Percentiles rank a stretch among this genome's conserved stretches.
Evolutionary conservation across 2,113 vertebrate species (phyloP).

Genomic region (Odobenus rosmarus): DNA sequence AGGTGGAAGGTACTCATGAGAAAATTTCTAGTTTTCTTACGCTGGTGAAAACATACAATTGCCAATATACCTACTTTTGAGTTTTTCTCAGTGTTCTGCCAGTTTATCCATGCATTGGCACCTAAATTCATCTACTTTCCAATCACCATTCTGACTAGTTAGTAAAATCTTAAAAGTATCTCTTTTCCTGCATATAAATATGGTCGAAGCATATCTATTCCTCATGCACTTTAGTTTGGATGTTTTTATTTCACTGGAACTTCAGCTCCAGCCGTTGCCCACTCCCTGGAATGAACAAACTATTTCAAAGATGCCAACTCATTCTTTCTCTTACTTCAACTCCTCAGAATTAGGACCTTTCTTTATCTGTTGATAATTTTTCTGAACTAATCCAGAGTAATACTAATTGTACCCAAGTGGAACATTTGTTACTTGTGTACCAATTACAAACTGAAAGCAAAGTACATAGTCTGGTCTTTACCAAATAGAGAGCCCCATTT

Average conservation of each 20-base stretch:
- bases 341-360: not conserved
- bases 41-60: not conserved
- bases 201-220: not conserved
- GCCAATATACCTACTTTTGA: not conserved
- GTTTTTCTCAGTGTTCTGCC: not conserved
- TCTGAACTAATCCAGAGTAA: not conserved
- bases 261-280: not conserved
- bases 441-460: slow-evolving; percentile 19
- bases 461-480: not conserved
- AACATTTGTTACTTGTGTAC: slow-evolving; percentile 36
- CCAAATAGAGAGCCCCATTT: slow-evolving; percentile 14
- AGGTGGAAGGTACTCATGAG: not conserved
- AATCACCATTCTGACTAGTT: not conserved
- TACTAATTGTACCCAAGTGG: not conserved
- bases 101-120: not conserved
- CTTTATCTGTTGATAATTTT: not conserved
- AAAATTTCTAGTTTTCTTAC: slow-evolving; percentile 13
- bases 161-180: not conserved
- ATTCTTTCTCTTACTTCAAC: not conserved
- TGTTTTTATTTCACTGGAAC: slow-evolving; percentile 54
- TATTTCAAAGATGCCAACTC: not conserved
- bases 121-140: not conserved
- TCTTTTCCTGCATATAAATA: not conserved
- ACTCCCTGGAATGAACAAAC: not conserved
- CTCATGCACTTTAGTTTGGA: not conserved